Conservation (phyloP, 2,113 vertebrate species). For the Solenodon paradoxus region DNA sequence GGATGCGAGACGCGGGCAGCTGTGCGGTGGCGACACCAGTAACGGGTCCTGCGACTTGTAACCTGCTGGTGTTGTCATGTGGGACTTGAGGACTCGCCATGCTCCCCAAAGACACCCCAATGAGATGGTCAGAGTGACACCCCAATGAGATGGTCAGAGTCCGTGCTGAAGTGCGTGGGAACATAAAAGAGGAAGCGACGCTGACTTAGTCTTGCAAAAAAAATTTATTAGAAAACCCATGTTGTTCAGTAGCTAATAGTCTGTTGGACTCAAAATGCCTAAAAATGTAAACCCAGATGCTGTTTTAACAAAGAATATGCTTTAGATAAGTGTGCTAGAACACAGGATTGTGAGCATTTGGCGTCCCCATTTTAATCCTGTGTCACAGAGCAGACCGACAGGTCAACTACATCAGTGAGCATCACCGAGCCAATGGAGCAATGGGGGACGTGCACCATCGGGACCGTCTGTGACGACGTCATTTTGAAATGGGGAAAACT, state of each 20-base stretch:
- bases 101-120: accelerated
- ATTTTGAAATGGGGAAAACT: constrained; percentile 1
- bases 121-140: too few relatives aligned
- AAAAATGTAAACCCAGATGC: neutral
- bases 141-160: too few relatives aligned
- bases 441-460: constrained; percentile 35
- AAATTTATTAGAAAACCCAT: neutral
- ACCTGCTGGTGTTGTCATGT: accelerated
- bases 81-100: accelerated
- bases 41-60: too few relatives aligned
- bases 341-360: neutral
- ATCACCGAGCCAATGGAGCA: constrained; percentile 19
- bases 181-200: neutral
- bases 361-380: neutral
- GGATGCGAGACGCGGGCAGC: too few relatives aligned
- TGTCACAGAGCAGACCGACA: neutral
- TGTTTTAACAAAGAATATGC: neutral
- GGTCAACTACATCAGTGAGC: neutral
- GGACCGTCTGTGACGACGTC: constrained; percentile 33
- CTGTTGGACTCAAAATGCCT: neutral
- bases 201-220: too few relatives aligned
- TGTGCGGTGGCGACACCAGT: too few relatives aligned
- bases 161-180: neutral
- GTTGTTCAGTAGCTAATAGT: constrained; percentile 18
- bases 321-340: neutral